Evolutionary conservation across 2,888 invertebrate species (phyloP), one percentile per base, ranked within the genome.

Genomic region (Ormyrus thymus): DNA sequence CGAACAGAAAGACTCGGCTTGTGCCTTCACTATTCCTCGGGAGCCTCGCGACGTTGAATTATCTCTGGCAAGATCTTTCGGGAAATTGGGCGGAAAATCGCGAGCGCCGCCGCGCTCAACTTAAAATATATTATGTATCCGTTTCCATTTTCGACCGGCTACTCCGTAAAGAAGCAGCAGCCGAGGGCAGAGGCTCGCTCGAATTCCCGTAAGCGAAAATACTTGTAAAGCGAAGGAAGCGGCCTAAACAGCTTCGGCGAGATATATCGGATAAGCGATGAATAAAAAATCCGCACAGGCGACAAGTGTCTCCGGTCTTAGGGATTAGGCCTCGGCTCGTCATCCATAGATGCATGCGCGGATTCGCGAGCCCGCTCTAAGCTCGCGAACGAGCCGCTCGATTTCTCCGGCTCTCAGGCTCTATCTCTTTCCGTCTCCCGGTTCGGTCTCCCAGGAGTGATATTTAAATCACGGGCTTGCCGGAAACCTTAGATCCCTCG

Each of bases 81-180:
- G 84, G 85, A 85, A 85, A 85, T 85, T 83, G 83, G 53, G 76
- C 75, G 77, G 79, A 82, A 83, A 83, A 80, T 80, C 76, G 66
- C 50, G 70, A n/a, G 45, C 46, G 8, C 48, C 43, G n/a, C 46
- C 9, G 61, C 51, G 11, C 56, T 46, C 46, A 43, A 51, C 64
- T 78, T 51, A 50, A 51, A 62, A 70, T 78, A 48, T 69, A 78
- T 78, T 78, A 78, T 70, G 74, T 64, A 78, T 69, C 65, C 55
- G 29, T 8, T 61, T 48, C 13, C 61, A 8, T 46, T 59, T 53
- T 43, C 56, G 15, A 6, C 48, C 6, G 7, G 43, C n/a, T 1
- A 29, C 29, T 29, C 10, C 10, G 29, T n/a, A 45, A 45, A 72
- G 61, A 72, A 66, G 48, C 7, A 43, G 11, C 8, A 51, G 51